Percentiles rank a stretch among this genome's conserved stretches.
Evolutionary conservation across 2,113 vertebrate genomes (phyloP).

Genomic region (Sylvia atricapilla): DNA sequence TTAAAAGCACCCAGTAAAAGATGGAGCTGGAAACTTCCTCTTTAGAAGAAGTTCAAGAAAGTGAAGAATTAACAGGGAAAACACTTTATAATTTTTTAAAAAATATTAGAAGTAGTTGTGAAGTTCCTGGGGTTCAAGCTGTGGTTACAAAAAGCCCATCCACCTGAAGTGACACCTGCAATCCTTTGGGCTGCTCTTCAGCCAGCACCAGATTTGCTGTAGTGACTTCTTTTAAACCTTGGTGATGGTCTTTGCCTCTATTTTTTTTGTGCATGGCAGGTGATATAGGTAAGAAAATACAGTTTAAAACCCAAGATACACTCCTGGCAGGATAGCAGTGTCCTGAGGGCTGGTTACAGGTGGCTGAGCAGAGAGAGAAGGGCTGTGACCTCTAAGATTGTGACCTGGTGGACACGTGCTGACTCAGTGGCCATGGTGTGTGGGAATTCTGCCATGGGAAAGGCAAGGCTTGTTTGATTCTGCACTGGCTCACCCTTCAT

Average conservation of each 20-base stretch:
- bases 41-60: background rate
- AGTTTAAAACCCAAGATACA: background rate
- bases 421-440: background rate
- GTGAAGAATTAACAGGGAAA: background rate
- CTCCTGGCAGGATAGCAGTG: background rate
- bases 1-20: background rate
- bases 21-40: background rate
- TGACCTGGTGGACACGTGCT: background rate
- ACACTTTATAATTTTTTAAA: fast-evolving
- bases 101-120: background rate
- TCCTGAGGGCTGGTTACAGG: background rate
- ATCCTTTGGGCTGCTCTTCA: background rate
- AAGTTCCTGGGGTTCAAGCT: background rate
- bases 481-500: background rate
- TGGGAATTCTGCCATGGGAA: background rate
- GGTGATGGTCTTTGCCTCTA: background rate
- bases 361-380: background rate
- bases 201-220: background rate
- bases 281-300: background rate
- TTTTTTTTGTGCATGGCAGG: background rate
- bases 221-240: background rate
- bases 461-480: background rate
- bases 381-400: background rate
- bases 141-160: background rate
- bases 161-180: background rate